These are phyloP conservation scores for Cardiocondyla obscurior DNA, from an alignment of 1,140 invertebrate species.

Conservation along the genomic window DNA sequence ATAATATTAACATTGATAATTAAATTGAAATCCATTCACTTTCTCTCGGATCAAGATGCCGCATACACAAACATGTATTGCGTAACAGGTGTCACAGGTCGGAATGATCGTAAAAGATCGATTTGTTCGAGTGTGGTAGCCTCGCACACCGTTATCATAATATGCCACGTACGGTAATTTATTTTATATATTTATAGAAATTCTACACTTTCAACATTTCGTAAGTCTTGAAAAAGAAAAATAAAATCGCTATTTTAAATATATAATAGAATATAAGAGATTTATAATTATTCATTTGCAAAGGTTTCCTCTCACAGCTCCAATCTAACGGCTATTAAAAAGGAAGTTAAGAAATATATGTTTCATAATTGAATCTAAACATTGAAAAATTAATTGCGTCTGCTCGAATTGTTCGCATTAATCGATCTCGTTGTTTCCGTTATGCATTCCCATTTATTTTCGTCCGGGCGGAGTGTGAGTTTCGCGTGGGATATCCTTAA, in stretches of 20 bases:
- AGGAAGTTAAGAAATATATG: neutral
- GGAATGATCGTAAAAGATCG: conserved; percentile 31
- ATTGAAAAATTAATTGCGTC: neutral
- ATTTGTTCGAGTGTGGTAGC: conserved; percentile 22
- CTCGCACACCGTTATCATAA: conserved; percentile 1
- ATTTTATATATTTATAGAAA: neutral
- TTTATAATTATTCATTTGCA: neutral
- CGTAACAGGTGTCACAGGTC: conserved; percentile 56
- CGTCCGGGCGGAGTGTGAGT: neutral
- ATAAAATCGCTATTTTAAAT: neutral
- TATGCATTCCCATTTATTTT: neutral
- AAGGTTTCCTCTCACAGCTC: neutral
- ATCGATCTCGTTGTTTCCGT: neutral
- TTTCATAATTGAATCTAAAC: neutral
- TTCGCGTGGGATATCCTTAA: neutral
- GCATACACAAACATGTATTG: conserved; percentile 19
- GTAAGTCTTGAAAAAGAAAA: neutral
- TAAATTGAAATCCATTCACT: conserved; percentile 45
- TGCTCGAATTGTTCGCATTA: neutral
- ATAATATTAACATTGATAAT: conserved; percentile 27
- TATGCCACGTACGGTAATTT: neutral
- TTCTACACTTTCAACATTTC: neutral
- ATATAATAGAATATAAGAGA: neutral
- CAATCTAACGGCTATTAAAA: neutral
- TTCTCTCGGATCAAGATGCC: conserved; percentile 29